These are phyloP conservation scores for Thunnus albacares DNA, from an alignment of 2,797 vertebrate genomes.

Conservation along the genomic window DNA sequence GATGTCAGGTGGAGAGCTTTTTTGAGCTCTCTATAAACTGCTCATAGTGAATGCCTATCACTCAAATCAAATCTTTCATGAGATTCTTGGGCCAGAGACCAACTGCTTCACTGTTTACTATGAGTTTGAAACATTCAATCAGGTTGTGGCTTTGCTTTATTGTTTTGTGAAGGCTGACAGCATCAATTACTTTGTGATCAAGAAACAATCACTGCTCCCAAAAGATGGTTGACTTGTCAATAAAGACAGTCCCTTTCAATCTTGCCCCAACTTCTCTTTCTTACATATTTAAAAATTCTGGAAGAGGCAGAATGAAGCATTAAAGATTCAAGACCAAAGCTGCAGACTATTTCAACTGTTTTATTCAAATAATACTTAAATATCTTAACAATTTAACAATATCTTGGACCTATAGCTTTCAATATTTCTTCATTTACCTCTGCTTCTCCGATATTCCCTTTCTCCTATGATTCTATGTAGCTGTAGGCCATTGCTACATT, in stretches of 20 bases:
- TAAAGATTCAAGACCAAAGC: neutral
- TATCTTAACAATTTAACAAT: neutral
- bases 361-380: neutral
- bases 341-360: neutral
- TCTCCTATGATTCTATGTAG: slow-evolving; percentile 2
- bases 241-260: neutral
- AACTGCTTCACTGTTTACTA: neutral
- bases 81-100: neutral
- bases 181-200: neutral
- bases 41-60: neutral
- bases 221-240: neutral
- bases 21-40: neutral
- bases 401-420: neutral
- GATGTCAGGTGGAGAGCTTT: neutral
- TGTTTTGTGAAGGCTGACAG: neutral
- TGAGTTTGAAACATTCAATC: neutral
- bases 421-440: neutral
- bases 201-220: neutral
- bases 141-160: neutral
- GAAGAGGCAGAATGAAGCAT: neutral
- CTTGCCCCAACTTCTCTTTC: neutral
- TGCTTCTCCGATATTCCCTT: neutral
- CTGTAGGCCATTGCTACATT: slow-evolving; percentile 43
- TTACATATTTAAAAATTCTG: neutral
- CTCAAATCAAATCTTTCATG: neutral